phyloP scores from a whole-genome alignment of 2,797 vertebrate genomes.

The Labroides dimidiatus region DNA sequence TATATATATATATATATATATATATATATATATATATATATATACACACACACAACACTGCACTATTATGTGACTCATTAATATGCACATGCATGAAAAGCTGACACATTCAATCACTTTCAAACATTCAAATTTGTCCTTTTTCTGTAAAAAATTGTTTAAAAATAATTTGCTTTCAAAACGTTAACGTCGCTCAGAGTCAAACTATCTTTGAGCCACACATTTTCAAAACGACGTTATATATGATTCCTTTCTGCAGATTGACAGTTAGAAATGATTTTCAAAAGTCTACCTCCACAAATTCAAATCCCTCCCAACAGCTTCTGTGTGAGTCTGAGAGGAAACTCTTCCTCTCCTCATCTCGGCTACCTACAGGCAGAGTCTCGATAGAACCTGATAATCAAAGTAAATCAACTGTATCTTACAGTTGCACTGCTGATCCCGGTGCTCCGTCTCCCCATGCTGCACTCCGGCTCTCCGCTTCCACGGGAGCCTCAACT shows the following conservation, averaged over 20 bases:
- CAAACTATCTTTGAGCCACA: slow-evolving; percentile 23
- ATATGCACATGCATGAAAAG: slow-evolving; percentile 1
- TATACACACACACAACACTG: slow-evolving; percentile 17
- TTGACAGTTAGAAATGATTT: slow-evolving; percentile 7
- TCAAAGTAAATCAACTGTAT: slow-evolving; percentile 76
- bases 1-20: slow-evolving; percentile 4
- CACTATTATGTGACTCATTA: slow-evolving; percentile 9
- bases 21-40: background rate
- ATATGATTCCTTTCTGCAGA: slow-evolving; percentile 8
- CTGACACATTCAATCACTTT: background rate
- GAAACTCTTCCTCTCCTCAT: slow-evolving; percentile 21
- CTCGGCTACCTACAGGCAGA: slow-evolving; percentile 48
- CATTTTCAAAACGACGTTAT: slow-evolving; percentile 19
- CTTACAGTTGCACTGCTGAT: slow-evolving; percentile 78
- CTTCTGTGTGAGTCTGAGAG: slow-evolving; percentile 10
- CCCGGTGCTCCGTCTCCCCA: slow-evolving; percentile 78
- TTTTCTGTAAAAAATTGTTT: background rate
- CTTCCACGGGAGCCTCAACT: slow-evolving; percentile 80
- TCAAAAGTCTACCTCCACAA: slow-evolving; percentile 8
- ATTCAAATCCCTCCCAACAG: background rate
- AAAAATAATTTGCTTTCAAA: slow-evolving; percentile 2
- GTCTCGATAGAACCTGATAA: slow-evolving; percentile 51
- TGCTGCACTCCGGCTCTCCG: slow-evolving; percentile 79
- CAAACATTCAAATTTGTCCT: background rate
- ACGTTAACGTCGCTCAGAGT: background rate